A percentile compares a stretch with the other conserved stretches of the same genome.
Evolutionary conservation across 2,888 invertebrate genomes (phyloP).

Genomic region (Neoitamus cyanurus): DNA sequence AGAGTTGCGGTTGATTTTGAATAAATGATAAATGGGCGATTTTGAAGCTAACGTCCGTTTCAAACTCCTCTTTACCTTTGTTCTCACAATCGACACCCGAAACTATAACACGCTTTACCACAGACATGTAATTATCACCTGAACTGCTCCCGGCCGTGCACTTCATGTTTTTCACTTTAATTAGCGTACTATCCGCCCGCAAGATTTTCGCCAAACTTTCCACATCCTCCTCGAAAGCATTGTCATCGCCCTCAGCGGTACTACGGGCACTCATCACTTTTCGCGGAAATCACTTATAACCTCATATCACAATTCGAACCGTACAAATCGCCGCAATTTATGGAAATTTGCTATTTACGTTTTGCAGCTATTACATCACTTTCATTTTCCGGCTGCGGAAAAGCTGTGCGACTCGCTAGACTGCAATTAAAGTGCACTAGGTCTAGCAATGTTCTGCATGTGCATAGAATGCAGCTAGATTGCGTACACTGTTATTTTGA

Average conservation of each 20-base stretch:
- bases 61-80: conserved; percentile 53
- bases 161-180: conserved; percentile 39
- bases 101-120: conserved; percentile 62
- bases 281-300: not conserved
- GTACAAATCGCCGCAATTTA: not conserved
- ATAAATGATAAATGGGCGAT: not conserved
- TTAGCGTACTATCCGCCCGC: not conserved
- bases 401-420: conserved; percentile 30
- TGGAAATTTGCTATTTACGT: conserved; percentile 23
- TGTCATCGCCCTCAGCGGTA: not conserved
- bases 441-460: conserved; percentile 34
- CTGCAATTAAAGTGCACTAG: conserved; percentile 38
- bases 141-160: conserved; percentile 62
- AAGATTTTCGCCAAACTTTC: conserved; percentile 32
- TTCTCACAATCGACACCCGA: conserved; percentile 53
- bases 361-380: conserved; percentile 38
- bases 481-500: conserved; percentile 27
- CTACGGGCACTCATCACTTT: conserved; percentile 19
- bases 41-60: not conserved
- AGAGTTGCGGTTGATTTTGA: not conserved
- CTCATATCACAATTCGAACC: not conserved
- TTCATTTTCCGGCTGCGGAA: conserved; percentile 46
- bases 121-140: conserved; percentile 65
- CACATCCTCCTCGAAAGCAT: conserved; percentile 40
- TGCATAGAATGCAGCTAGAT: conserved; percentile 9